Evolutionary conservation across 2,113 vertebrate species (phyloP).

Genomic region (Sterrhoptilus dennistouni): DNA sequence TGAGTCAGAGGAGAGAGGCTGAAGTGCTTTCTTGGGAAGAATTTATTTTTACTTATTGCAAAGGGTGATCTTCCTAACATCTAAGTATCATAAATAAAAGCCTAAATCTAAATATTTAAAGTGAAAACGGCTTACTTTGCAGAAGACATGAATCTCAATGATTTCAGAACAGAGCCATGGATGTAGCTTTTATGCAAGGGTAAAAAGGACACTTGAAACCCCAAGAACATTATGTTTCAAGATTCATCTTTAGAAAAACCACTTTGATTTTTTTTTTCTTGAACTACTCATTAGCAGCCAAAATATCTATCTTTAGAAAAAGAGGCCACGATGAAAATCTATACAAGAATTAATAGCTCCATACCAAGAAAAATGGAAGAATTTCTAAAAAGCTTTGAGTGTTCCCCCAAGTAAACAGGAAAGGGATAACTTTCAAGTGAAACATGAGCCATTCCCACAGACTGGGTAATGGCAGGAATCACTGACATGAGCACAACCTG

Average conservation of each 20-base stretch:
- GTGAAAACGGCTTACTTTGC: not conserved
- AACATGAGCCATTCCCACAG: not conserved
- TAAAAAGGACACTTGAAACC: not conserved
- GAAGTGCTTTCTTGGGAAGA: not conserved
- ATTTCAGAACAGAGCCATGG: not conserved
- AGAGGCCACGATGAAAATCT: not conserved
- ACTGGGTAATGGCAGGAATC: not conserved
- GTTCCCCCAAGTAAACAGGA: constrained; percentile 8
- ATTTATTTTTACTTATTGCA: not conserved
- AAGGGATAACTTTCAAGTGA: not conserved
- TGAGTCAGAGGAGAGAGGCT: not conserved
- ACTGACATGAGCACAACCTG: not conserved
- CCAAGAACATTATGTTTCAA: not conserved
- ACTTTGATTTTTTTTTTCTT: not conserved
- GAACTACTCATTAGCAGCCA: not conserved
- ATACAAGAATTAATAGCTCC: not conserved
- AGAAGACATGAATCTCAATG: not conserved
- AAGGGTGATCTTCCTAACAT: not conserved
- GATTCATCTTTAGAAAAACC: not conserved
- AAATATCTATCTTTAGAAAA: not conserved
- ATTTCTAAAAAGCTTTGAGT: not conserved
- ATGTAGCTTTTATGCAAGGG: not conserved
- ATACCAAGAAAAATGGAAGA: constrained; percentile 3
- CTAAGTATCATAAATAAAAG: not conserved
- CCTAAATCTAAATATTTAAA: not conserved